These are phyloP conservation scores for Liasis olivaceus DNA, from an alignment of 2,797 vertebrate genomes.

Conservation along the genomic window DNA sequence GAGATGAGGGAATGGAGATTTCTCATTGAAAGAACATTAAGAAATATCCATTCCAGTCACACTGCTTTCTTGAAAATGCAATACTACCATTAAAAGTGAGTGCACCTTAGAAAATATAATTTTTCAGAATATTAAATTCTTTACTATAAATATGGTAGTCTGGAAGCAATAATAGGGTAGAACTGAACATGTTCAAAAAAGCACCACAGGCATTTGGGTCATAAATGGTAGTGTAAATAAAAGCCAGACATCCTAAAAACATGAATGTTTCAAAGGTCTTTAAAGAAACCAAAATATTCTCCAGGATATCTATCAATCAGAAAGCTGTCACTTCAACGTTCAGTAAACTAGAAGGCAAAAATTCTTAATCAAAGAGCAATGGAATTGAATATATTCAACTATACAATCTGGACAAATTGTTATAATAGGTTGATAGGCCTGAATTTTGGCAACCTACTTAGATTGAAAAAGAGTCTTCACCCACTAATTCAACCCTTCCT, in stretches of 20 bases:
- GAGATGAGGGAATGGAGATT: neutral
- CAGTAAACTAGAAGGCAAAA: neutral
- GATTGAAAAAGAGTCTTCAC: neutral
- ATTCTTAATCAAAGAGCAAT: neutral
- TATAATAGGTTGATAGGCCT: neutral
- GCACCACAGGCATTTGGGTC: neutral
- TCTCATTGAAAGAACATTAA: neutral
- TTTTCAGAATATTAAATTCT: neutral
- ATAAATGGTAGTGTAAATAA: neutral
- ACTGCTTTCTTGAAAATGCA: neutral
- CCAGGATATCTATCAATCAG: neutral
- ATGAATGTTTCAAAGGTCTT: neutral
- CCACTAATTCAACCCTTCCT: too few species aligned
- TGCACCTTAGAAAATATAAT: neutral
- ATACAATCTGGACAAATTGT: neutral
- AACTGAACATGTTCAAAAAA: neutral
- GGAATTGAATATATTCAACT: neutral
- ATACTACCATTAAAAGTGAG: neutral
- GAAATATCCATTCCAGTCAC: neutral
- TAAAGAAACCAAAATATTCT: neutral
- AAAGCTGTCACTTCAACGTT: neutral
- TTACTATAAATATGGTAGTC: neutral
- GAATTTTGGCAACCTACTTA: neutral
- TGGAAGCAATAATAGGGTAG: neutral
- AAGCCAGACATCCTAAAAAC: neutral